Percentiles rank a stretch among this genome's conserved stretches.
These are phyloP conservation scores for Agapornis roseicollis DNA, from an alignment of 2,113 vertebrate genomes.

Conservation along the genomic window DNA sequence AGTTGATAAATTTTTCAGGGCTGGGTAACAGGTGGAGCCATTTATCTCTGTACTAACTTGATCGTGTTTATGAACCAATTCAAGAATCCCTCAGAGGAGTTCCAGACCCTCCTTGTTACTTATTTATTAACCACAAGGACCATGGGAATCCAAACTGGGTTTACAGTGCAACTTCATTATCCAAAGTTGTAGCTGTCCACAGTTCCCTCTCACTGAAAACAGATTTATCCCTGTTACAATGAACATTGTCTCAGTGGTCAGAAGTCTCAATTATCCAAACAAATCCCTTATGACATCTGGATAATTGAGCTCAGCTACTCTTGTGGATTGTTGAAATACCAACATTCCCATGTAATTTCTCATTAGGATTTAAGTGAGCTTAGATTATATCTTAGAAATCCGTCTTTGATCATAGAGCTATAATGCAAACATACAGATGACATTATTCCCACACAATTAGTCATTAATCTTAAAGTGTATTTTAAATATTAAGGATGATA, in stretches of 20 bases:
- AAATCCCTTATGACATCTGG: slow-evolving; percentile 31
- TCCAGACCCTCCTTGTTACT: not conserved
- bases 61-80: not conserved
- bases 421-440: slow-evolving; percentile 40
- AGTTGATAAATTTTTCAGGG: slow-evolving; percentile 59
- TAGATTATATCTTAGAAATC: slow-evolving; percentile 52
- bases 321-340: slow-evolving; percentile 62
- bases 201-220: slow-evolving; percentile 15
- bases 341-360: slow-evolving; percentile 63
- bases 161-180: slow-evolving; percentile 3
- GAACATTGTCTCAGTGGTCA: slow-evolving; percentile 40
- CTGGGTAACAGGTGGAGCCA: slow-evolving; percentile 23
- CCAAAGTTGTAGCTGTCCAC: not conserved
- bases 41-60: slow-evolving; percentile 33
- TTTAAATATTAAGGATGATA: slow-evolving; percentile 51
- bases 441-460: slow-evolving; percentile 64
- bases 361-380: slow-evolving; percentile 58
- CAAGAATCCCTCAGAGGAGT: not conserved
- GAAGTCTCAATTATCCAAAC: slow-evolving; percentile 63
- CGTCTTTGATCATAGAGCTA: slow-evolving; percentile 46
- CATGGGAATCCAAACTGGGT: not conserved
- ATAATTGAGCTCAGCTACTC: slow-evolving; percentile 61
- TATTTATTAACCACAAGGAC: slow-evolving; percentile 32
- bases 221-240: slow-evolving; percentile 42
- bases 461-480: slow-evolving; percentile 28